A percentile compares a stretch with the other conserved stretches of the same genome.
Evolutionary conservation across 1,140 invertebrate species (phyloP).

Genomic region (Cydia fagiglandana): DNA sequence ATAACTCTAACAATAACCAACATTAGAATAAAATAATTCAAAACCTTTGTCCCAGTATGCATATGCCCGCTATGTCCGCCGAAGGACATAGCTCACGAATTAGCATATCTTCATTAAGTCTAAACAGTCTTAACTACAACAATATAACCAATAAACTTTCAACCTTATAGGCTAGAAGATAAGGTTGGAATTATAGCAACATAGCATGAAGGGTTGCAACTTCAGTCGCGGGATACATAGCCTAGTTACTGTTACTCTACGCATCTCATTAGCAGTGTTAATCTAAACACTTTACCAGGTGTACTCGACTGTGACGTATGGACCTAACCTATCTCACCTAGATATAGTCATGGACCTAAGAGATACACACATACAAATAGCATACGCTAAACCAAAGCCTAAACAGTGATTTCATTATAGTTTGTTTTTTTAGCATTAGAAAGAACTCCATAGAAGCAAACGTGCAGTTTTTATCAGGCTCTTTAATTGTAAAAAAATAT

Average conservation of each 20-base stretch:
- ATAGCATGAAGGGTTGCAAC: neutral
- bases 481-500: too few relatives aligned
- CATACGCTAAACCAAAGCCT: too few relatives aligned
- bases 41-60: constrained; percentile 3
- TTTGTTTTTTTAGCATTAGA: too few relatives aligned
- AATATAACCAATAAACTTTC: neutral
- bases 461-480: too few relatives aligned
- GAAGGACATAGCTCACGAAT: constrained; percentile 7
- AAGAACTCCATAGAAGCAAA: too few relatives aligned
- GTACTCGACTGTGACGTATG: neutral
- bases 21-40: constrained; percentile 2
- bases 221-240: neutral
- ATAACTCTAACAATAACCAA: neutral
- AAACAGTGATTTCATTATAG: too few relatives aligned
- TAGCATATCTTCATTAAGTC: neutral
- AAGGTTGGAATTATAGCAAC: neutral
- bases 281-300: neutral
- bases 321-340: too few relatives aligned
- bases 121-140: neutral
- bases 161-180: neutral
- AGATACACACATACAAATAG: too few relatives aligned
- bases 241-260: neutral
- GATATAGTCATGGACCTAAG: too few relatives aligned
- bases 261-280: neutral
- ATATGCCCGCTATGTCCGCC: neutral